Base-by-base conservation (phyloP, 2,888 invertebrate species). In the Aspidapion aeneum region DNA sequence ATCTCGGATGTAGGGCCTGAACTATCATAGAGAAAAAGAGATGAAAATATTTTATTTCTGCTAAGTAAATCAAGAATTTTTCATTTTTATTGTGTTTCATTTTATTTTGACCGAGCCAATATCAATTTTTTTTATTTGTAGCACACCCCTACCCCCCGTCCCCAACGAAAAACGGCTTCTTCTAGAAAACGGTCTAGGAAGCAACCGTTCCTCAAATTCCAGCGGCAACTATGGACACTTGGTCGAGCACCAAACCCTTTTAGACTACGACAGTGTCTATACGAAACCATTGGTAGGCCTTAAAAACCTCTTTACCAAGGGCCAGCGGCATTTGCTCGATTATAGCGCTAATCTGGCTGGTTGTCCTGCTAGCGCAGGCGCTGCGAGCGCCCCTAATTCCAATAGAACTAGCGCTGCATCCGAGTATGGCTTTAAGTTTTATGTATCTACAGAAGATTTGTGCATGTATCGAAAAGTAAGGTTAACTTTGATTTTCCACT, bases 131-230 rank as follows among this genome's bases (percentile, higher is more conserved):
- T n/a, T n/a, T n/a, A n/a, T n/a, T n/a, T n/a, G n/a, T 77, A 91
- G 90, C 75, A 91, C 93, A 0, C 94, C 94, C 1, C 76, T 94
- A 67, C 93, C 94, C 1, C 91, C 92, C 0, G 83, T 93, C 48
- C 91, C 92, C n/a, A 85, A 91, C 69, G 88, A 90, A 66, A 85
- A 77, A 61, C 70, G 72, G n/a, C 60, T 71, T 35, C 57, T 70
- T 58, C 65, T 69, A 52, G 78, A 77, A 66, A 78, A 76, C 69
- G 72, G 68, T 18, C 69, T 62, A 16, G 66, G 74, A 60, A 78
- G 78, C 68, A 78, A 77, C 64, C 72, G 78, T 56, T 78, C 78
- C 19, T 78, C 79, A 1, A 80, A 79, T 63, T 81, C 83, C 9
- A 79, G 81, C 66, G 81, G 82, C 52, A 81, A 79, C 59, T 83